phyloP scores from a whole-genome alignment of 2,113 vertebrate species.

The Geococcyx californianus region DNA sequence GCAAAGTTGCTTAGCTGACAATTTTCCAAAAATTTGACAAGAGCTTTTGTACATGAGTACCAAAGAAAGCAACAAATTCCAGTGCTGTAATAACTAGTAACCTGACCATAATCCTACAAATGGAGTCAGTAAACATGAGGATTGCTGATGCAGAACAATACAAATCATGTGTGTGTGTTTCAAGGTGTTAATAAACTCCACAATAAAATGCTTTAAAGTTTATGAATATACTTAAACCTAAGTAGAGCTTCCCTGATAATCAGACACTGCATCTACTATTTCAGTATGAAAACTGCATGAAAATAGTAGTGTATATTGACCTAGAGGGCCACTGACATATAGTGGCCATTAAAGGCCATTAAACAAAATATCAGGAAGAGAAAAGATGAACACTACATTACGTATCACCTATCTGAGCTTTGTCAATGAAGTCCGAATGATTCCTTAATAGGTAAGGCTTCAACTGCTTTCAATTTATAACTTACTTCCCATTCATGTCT shows the following conservation, averaged over 20 bases:
- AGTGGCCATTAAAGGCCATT: not conserved
- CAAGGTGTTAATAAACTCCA: not conserved
- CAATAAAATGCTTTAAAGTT: slow-evolving; percentile 3
- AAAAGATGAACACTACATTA: not conserved
- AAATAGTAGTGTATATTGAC: not conserved
- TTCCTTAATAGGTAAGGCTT: not conserved
- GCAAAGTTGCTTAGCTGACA: not conserved
- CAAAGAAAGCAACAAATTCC: not conserved
- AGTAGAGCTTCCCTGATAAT: not conserved
- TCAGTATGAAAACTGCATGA: not conserved
- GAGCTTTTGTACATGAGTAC: not conserved
- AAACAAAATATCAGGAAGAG: not conserved
- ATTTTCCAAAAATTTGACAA: not conserved
- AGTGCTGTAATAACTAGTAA: not conserved
- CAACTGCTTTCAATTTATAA: not conserved
- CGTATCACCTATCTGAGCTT: not conserved
- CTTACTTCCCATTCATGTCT: not conserved
- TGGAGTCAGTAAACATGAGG: not conserved
- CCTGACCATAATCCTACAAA: not conserved
- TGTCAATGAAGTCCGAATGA: not conserved
- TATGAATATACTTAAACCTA: not conserved
- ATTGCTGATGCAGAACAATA: not conserved
- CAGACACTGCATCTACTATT: not conserved
- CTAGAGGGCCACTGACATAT: not conserved
- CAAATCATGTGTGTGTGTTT: not conserved